phyloP scores from a whole-genome alignment of 2,113 vertebrate species.

The Eubucco bourcierii region DNA sequence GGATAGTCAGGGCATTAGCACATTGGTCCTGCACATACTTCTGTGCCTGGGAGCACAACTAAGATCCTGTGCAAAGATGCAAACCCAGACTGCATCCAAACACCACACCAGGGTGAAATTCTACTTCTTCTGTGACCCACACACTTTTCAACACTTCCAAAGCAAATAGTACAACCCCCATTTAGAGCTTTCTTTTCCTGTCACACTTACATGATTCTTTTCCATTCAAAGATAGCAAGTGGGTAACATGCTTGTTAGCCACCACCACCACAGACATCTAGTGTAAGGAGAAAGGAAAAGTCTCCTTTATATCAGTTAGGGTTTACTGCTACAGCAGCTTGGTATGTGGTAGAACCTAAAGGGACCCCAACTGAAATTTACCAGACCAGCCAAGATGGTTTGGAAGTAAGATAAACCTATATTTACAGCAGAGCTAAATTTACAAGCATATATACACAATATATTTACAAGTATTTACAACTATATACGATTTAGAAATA shows the following conservation, averaged over 20 bases:
- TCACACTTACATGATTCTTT: accelerated
- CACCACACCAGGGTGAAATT: not conserved
- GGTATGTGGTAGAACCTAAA: not conserved
- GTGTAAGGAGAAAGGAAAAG: not conserved
- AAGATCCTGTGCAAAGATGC: not conserved
- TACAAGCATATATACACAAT: too few relatives aligned
- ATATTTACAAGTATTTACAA: too few relatives aligned
- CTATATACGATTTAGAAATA: too few relatives aligned
- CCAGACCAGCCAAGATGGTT: too few relatives aligned
- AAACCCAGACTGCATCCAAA: not conserved
- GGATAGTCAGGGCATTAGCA: not conserved
- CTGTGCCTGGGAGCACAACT: not conserved
- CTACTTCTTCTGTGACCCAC: not conserved
- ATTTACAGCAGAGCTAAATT: too few relatives aligned
- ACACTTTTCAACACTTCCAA: not conserved
- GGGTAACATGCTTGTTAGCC: not conserved
- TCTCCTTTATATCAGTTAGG: not conserved
- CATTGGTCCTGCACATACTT: not conserved
- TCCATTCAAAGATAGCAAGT: not conserved
- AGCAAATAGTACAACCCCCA: not conserved
- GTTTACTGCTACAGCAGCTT: not conserved
- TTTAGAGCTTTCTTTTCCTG: not conserved
- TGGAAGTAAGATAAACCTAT: too few relatives aligned
- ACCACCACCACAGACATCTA: not conserved
- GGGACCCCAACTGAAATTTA: not conserved